Evolutionary conservation across 2,113 vertebrate genomes (phyloP).

Genomic region (Actenoides lindsayi): DNA sequence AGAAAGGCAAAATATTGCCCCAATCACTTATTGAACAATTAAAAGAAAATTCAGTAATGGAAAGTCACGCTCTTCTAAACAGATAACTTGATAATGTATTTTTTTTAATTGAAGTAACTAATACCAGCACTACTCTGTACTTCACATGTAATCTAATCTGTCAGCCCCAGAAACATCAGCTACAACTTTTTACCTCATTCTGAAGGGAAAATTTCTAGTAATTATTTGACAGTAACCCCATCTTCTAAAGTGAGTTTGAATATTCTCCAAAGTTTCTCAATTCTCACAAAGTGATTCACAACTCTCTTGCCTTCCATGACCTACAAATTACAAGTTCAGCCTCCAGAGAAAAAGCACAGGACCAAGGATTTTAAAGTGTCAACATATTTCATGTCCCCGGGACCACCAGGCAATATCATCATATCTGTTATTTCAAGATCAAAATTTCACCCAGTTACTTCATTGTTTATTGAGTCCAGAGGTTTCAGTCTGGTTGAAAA

Average conservation of each 20-base stretch:
- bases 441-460: neutral
- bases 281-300: neutral
- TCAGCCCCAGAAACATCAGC: neutral
- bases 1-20: neutral
- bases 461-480: neutral
- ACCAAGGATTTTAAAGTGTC: neutral
- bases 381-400: neutral
- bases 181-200: neutral
- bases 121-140: neutral
- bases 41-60: neutral
- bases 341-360: neutral
- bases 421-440: neutral
- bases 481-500: neutral
- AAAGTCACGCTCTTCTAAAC: neutral
- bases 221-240: neutral
- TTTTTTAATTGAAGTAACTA: neutral
- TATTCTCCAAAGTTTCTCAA: neutral
- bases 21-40: neutral
- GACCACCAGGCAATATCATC: neutral
- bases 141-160: neutral
- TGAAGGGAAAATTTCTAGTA: neutral
- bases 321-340: neutral
- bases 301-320: neutral
- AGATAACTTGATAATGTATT: neutral
- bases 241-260: neutral